Evolutionary conservation across 2,888 invertebrate species (phyloP).

Genomic region (Ernsta delagoae): DNA sequence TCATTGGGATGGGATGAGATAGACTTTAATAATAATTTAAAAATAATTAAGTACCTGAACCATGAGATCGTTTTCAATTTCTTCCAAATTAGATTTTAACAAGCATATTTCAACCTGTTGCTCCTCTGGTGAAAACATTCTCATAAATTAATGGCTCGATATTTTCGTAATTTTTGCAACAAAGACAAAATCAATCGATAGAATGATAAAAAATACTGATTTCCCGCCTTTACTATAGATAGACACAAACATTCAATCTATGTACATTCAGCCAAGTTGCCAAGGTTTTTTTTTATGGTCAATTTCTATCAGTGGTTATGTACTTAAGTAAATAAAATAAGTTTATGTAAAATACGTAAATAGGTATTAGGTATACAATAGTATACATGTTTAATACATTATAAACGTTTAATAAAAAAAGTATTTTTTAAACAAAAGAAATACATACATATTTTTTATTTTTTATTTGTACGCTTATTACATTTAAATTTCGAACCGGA

Average conservation of each 20-base stretch:
- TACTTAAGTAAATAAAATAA: no score
- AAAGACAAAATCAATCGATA: neutral
- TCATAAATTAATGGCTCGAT: constrained; percentile 34
- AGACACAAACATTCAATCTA: neutral
- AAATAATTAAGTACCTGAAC: constrained; percentile 53
- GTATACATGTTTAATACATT: no score
- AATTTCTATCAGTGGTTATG: neutral
- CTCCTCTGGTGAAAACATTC: constrained; percentile 67
- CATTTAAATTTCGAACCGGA: no score
- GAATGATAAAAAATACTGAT: neutral
- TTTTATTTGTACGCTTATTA: no score
- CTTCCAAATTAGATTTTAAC: constrained; percentile 66
- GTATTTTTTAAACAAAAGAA: no score
- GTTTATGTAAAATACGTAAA: no score
- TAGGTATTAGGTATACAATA: no score
- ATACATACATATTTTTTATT: no score
- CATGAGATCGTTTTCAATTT: constrained; percentile 64
- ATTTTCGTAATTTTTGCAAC: neutral
- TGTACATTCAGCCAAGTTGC: neutral
- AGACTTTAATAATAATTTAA: no score
- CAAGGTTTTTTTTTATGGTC: neutral
- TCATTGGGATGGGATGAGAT: no score
- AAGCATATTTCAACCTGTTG: constrained; percentile 73
- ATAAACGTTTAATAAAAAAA: no score
- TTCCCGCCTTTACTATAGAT: neutral